phyloP scores from a whole-genome alignment of 2,113 vertebrate genomes.

The Galeopterus variegatus region DNA sequence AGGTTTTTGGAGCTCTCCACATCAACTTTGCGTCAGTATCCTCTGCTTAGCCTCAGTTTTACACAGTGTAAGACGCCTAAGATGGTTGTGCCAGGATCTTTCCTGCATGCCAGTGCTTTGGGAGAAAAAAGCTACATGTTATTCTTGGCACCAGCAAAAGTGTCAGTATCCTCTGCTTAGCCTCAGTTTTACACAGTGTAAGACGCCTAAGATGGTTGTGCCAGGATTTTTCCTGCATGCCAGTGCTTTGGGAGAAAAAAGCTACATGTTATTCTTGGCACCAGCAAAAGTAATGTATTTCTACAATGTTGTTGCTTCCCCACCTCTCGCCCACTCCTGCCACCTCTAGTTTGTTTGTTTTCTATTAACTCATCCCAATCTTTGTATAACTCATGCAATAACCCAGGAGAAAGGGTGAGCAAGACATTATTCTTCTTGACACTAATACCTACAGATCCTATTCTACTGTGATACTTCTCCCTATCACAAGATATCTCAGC shows the following conservation, averaged over 20 bases:
- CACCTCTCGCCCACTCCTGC: background rate
- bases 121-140: background rate
- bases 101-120: conserved; percentile 65
- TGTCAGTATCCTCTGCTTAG: conserved; percentile 53
- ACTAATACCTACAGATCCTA: conserved; percentile 86
- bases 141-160: conserved; percentile 77
- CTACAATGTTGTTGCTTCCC: background rate
- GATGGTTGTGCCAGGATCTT: conserved; percentile 60
- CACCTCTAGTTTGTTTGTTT: conserved; percentile 85
- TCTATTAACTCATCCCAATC: conserved; percentile 84
- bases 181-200: conserved; percentile 21
- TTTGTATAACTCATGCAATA: conserved; percentile 86
- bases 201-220: conserved; percentile 63
- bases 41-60: conserved; percentile 51
- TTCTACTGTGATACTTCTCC: conserved; percentile 81
- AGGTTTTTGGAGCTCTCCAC: background rate
- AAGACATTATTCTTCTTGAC: conserved; percentile 89
- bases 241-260: conserved; percentile 61
- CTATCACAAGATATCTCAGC: conserved; percentile 80
- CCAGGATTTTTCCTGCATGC: conserved; percentile 35
- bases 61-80: conserved; percentile 41
- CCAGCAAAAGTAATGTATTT: conserved; percentile 64
- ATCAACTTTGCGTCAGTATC: conserved; percentile 59
- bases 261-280: conserved; percentile 60
- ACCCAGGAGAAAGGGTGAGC: conserved; percentile 87